Base-by-base conservation (phyloP, 1,140 invertebrate genomes). In the Aporrectodea caliginosa region DNA sequence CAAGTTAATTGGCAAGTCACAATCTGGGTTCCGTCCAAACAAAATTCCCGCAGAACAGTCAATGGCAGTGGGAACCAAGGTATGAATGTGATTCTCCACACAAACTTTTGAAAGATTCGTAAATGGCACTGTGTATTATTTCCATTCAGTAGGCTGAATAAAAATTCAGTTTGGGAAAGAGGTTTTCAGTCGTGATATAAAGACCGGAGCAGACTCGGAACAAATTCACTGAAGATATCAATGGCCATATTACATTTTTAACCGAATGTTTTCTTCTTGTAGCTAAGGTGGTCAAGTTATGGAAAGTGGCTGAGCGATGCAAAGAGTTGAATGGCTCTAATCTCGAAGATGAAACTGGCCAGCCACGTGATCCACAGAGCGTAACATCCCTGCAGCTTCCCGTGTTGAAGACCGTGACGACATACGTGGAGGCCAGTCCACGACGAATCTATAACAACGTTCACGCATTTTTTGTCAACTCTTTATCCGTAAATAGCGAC, bases 391-490 rank as follows among this genome's bases (percentile, higher is more conserved):
- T 78, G 76, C 69, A 16, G 6, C 22, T 78, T 0, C 58, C 69
- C 34, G 35, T 80, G 30, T 68, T 94, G 94, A 35, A 68, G 35
- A n/a, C 33, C 85, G 95, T 95, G 79, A 97, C 98, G 92, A 90
- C 98, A 79, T 96, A 97, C 92, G 97, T 99, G n/a, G 97, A 99
- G 90, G 97, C 98, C 70, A 97, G 95, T 84, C 96, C 97, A 79
- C 91, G 97, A 83, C 91, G 97, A 88, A 98, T 99, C 90, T 99
- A 98, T 90, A 96, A 97, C 83, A 99, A 99, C 92, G 98, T 98
- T 85, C 98, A 99, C 90, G 99, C 97, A 78, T 99, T 99, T 90
- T 97, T 99, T 90, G 99, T 99, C 89, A 99, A 99, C 90, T 98
- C 97, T 85, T 99, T 99, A 90, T 97, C 95, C 84, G 93, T 99